Percentiles rank a stretch among this genome's conserved stretches.
phyloP scores from a whole-genome alignment of 37 sponge, comb jelly and placozoan genomes.

The Aphrocallistes beatrix region DNA sequence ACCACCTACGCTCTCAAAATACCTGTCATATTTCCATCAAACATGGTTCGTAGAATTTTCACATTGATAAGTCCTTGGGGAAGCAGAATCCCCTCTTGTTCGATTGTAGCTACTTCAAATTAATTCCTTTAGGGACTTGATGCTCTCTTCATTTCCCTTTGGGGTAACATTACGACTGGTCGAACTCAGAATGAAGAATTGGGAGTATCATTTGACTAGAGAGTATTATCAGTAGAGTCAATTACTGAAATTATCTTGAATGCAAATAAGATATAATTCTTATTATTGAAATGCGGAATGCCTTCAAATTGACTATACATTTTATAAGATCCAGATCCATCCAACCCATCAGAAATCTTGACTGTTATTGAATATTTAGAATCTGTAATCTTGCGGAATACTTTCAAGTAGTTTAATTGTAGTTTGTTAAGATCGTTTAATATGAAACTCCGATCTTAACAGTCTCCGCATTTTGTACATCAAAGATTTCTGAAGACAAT shows the following conservation, averaged over 20 bases:
- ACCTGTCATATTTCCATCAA: not conserved
- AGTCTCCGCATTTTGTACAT: not conserved
- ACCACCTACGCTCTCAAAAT: not conserved
- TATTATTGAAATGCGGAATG: not conserved
- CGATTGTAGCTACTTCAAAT: not conserved
- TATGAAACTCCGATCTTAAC: not conserved
- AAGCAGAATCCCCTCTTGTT: not conserved
- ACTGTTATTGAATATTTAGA: not conserved
- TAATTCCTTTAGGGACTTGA: not conserved
- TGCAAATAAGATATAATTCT: not conserved
- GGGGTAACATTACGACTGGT: not conserved
- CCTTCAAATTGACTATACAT: not conserved
- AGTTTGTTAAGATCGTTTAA: not conserved
- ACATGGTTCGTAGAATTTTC: not conserved
- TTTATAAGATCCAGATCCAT: not conserved
- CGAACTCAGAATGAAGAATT: not conserved
- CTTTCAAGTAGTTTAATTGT: not conserved
- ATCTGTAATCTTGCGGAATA: not conserved
- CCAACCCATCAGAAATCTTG: not conserved
- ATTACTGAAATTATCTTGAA: not conserved
- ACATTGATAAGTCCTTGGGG: not conserved
- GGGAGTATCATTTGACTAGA: not conserved
- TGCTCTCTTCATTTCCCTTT: not conserved
- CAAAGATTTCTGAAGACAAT: not conserved
- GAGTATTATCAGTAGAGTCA: not conserved